Evolutionary conservation across 2,797 vertebrate genomes (phyloP).

Genomic region (Neosalanx taihuensis): DNA sequence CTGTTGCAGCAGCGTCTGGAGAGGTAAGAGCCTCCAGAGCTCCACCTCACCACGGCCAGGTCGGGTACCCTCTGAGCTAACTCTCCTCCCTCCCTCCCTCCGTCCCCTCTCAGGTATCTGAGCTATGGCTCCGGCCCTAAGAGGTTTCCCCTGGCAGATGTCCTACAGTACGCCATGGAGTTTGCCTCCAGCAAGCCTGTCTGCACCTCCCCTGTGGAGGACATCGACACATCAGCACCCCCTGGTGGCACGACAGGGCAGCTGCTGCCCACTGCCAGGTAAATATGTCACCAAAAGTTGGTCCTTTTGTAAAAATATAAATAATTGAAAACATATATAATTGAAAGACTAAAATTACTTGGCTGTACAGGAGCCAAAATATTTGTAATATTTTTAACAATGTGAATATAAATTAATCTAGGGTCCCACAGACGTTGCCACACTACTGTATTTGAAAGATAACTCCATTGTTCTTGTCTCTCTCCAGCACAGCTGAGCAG

Average conservation of each 20-base stretch:
- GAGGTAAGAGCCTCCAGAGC: constrained; percentile 73
- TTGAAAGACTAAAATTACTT: no score
- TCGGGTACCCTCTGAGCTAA: not conserved
- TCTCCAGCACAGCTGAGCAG: constrained; percentile 82
- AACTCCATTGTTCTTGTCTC: no score
- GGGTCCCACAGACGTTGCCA: no score
- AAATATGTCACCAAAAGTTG: constrained; percentile 11
- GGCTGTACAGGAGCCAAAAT: no score
- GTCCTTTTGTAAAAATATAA: not conserved
- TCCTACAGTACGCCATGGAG: constrained; percentile 97
- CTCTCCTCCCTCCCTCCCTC: constrained; percentile 1
- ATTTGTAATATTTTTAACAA: no score
- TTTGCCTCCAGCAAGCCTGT: constrained; percentile 98
- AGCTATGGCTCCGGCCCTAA: constrained; percentile 98
- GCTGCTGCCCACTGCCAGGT: constrained; percentile 79
- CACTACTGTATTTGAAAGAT: no score
- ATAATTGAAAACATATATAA: no score
- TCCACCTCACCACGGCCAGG: no score
- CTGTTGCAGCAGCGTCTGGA: constrained; percentile 95
- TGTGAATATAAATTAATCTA: no score
- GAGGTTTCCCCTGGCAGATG: constrained; percentile 96
- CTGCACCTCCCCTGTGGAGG: constrained; percentile 92
- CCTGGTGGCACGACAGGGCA: constrained; percentile 75
- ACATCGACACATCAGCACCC: constrained; percentile 85
- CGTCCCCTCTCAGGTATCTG: constrained; percentile 83